Base-by-base conservation (phyloP, 1,140 invertebrate species). In the Dysdera silvatica region DNA sequence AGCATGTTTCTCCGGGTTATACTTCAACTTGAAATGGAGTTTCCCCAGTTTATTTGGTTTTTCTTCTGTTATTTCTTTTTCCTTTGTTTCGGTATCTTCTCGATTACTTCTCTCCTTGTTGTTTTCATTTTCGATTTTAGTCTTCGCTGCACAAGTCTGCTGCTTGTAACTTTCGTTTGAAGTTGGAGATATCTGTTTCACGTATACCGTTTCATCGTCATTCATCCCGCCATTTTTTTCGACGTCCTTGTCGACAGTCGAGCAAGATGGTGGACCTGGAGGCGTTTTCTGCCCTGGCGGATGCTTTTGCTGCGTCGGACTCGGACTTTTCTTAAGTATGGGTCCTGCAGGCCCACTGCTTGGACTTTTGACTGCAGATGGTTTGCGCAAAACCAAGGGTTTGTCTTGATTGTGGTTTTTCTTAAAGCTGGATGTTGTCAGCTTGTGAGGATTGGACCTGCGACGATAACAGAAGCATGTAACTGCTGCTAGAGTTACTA, bases 251-350 rank as follows among this genome's bases (percentile, higher is more conserved):
- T 33, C 58, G 0, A 35, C 20, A 2, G 64, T 31, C 4, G 66
- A 56, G 32, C n/a, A 35, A 37, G 2, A 32, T 40, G 37, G 61
- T 37, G 20, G 37, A 58, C 37, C 33, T 35, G 24, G 16, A 20
- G 33, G 18, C 43, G 37, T 43, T 59, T 40, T 54, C 58, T 58
- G 64, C 43, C 70, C 72, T n/a, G 71, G 74, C n/a, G 72, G 72
- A 51, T 59, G 71, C 64, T 71, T 81, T 2, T 76, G 80, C 41
- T 81, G 86, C 0, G 88, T 90, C 0, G 89, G 89, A 67, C 87
- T 90, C 0, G 89, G 89, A 41, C 85, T 89, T 75, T 92, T 93
- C 76, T 90, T 90, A 69, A 92, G 74, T 74, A 91, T 90, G 72
- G 91, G 88, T 20, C 82, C 82, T 14, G 61, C 62, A 2, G 57